Evolutionary conservation across 2,797 vertebrate species (phyloP).

Genomic region (Rhadinocentrus ornatus): DNA sequence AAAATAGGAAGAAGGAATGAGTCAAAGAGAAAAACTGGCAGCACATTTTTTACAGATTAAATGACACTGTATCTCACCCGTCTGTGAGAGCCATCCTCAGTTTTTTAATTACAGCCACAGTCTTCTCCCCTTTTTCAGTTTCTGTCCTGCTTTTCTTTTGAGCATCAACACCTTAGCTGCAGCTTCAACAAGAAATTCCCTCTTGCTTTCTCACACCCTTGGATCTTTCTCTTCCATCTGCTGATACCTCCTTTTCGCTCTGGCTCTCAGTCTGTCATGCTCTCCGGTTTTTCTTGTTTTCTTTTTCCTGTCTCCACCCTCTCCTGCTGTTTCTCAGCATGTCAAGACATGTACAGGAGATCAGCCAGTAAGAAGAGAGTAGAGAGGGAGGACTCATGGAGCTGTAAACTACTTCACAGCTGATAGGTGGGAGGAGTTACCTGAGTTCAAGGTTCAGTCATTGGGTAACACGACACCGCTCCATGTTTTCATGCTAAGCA

Average conservation of each 20-base stretch:
- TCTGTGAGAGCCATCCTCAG: conserved; percentile 8
- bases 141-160: conserved; percentile 34
- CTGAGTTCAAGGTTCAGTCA: conserved; percentile 77
- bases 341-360: conserved; percentile 74
- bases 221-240: conserved; percentile 28
- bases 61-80: conserved; percentile 49
- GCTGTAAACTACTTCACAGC: conserved; percentile 32
- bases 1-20: conserved; percentile 40
- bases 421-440: conserved; percentile 65
- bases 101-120: conserved; percentile 45
- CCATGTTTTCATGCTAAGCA: not conserved
- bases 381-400: conserved; percentile 25
- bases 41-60: conserved; percentile 46
- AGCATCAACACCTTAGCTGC: conserved; percentile 34
- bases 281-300: conserved; percentile 77
- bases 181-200: conserved; percentile 49
- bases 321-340: conserved; percentile 70
- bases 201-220: conserved; percentile 63
- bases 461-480: conserved; percentile 47
- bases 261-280: conserved; percentile 37
- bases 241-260: conserved; percentile 43
- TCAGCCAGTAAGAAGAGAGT: conserved; percentile 9
- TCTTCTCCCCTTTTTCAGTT: conserved; percentile 24
- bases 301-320: conserved; percentile 73
- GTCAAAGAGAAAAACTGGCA: conserved; percentile 46